Evolutionary conservation across 2,888 invertebrate species (phyloP).

Genomic region (Andrena chrysosceles): DNA sequence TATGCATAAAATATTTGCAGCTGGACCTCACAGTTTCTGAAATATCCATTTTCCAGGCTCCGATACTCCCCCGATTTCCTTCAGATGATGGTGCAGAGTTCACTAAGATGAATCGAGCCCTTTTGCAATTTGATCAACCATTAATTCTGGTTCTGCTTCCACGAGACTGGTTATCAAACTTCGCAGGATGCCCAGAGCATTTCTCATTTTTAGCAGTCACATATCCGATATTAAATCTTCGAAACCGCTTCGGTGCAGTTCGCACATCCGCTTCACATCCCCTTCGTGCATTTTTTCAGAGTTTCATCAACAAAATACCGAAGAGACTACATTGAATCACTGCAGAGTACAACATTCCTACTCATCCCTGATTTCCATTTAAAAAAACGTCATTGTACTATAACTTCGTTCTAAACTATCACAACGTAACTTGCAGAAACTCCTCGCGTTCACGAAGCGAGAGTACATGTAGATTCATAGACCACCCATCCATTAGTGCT

Average conservation of each 20-base stretch:
- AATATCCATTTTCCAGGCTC: neutral
- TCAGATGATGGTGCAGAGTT: neutral
- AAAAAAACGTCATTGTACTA: no score
- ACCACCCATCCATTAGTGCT: no score
- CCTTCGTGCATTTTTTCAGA: neutral
- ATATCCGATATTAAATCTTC: slow-evolving; percentile 7
- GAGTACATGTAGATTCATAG: no score
- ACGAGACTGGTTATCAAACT: slow-evolving; percentile 1
- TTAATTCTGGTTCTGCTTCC: slow-evolving; percentile 1
- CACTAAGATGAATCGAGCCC: neutral
- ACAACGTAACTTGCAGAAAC: no score
- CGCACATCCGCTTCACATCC: no score
- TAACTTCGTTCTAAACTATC: no score
- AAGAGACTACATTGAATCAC: no score
- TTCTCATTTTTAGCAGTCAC: slow-evolving; percentile 8
- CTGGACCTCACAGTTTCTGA: neutral
- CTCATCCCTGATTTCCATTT: no score
- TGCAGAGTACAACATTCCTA: no score
- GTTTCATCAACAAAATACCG: no score
- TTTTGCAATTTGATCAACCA: slow-evolving; percentile 15
- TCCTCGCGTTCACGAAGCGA: no score
- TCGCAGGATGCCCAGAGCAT: neutral
- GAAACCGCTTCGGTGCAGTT: neutral
- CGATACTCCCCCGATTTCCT: slow-evolving; percentile 1
- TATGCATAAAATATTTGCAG: neutral